Base-by-base conservation (phyloP, 1,140 invertebrate species). In the Sarcophaga peregrina region DNA sequence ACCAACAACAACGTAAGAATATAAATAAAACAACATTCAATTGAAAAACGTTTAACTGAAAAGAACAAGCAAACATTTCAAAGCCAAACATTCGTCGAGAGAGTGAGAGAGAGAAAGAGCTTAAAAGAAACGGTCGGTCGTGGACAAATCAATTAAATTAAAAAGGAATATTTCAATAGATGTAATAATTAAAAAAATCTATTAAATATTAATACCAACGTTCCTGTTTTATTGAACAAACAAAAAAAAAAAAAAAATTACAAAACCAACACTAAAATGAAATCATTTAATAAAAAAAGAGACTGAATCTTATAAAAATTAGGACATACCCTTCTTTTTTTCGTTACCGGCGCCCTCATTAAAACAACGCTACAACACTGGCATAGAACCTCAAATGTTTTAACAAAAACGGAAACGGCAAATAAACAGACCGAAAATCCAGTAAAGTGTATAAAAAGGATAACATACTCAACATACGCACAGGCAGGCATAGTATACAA, bases 191-290 rank as follows among this genome's bases (percentile, higher is more conserved):
- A 76, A 48, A 76, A 46, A 78, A 11, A 37, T 37, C 25, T 37
- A 37, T 50, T 10, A 78, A 78, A 47, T 52, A 78, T 52, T 52
- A 78, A 6, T 25, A 62, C 13, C 74, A 48, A 78, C 75, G 75
- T 78, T 50, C 47, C 75, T 50, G 47, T 50, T 50, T 78, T 78
- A 20, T 0, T 76, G 47, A 37, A 37, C 45, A 15, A 74, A 45
- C 8, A 74, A 45, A 74, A 76, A 48, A 13, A 5, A 48, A 76
- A 76, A 17, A 76, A 17, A 48, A 17, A 48, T 3, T 20, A 76
- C 13, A 78, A 52, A 78, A 50, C 8, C 10, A 37, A 37, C 4
- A n/a, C n/a, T n/a, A n/a, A n/a, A 4, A 37, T 37, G 25, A 37
- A 37, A 37, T 37, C 4, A 37, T 37, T 37, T 37, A 37, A 37